Conservation (phyloP, 2,888 invertebrate genomes). For the Maniola hyperantus region DNA sequence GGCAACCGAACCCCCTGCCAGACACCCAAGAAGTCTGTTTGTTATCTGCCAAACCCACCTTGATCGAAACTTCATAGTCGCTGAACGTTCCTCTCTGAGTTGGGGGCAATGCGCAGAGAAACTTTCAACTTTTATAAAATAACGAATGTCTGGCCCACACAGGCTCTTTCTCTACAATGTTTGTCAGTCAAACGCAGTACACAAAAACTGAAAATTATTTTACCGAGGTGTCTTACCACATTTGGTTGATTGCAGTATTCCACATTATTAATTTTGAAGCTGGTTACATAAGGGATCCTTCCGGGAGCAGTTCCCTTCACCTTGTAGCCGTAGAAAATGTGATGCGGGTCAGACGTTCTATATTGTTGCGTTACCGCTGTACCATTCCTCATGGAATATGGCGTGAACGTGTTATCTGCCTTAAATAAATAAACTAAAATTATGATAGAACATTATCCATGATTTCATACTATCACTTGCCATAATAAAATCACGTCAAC, state of each 20-base stretch:
- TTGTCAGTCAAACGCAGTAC: too few species aligned
- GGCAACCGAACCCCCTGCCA: too few species aligned
- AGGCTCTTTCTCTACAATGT: too few species aligned
- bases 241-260: constrained; percentile 30
- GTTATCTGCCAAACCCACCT: too few species aligned
- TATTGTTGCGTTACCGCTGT: not conserved
- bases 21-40: too few species aligned
- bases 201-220: not conserved
- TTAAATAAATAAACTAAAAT: constrained; percentile 6
- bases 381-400: constrained; percentile 6
- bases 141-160: too few species aligned
- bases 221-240: constrained; percentile 20
- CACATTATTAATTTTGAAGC: constrained; percentile 25
- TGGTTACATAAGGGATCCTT: constrained; percentile 28
- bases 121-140: too few species aligned
- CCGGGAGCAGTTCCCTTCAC: constrained; percentile 31
- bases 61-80: too few species aligned
- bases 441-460: not conserved
- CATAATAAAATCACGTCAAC: too few species aligned
- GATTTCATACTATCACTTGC: too few species aligned
- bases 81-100: too few species aligned
- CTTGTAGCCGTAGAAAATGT: constrained; percentile 18
- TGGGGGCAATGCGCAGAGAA: too few species aligned
- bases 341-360: not conserved
- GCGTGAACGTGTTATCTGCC: constrained; percentile 11